Evolutionary conservation across 2,797 vertebrate species (phyloP).

Genomic region (Rhabdomys pumilio): DNA sequence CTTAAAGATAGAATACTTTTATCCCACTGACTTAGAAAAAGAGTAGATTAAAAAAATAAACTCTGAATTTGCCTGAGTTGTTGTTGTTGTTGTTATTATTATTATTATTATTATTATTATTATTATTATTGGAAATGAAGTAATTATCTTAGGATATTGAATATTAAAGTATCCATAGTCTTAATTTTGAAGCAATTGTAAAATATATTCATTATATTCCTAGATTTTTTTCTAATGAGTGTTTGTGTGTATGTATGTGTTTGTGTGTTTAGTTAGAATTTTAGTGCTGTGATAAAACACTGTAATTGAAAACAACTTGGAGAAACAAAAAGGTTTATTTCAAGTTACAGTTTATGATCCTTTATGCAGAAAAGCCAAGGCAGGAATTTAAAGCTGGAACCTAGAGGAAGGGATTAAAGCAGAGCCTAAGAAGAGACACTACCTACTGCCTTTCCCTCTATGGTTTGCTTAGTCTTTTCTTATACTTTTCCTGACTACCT

Average conservation of each 20-base stretch:
- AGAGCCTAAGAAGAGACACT: not conserved
- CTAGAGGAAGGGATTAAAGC: not conserved
- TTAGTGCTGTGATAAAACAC: not conserved
- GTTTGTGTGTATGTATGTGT: not conserved
- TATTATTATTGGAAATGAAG: slow-evolving; percentile 35
- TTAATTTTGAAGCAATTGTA: slow-evolving; percentile 69
- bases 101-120: too few species aligned
- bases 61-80: slow-evolving; percentile 57
- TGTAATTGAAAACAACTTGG: not conserved
- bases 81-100: too few species aligned
- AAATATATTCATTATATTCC: slow-evolving; percentile 75
- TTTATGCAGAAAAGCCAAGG: not conserved
- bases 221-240: not conserved
- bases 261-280: not conserved
- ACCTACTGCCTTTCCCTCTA: too few species aligned
- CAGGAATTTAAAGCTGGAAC: not conserved
- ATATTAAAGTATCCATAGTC: slow-evolving; percentile 73
- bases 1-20: slow-evolving; percentile 74
- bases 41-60: slow-evolving; percentile 72
- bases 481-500: not conserved
- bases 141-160: slow-evolving; percentile 77
- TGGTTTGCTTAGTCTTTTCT: not conserved
- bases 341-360: not conserved
- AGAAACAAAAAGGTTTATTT: not conserved
- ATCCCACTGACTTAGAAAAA: slow-evolving; percentile 32